Base-by-base conservation (phyloP, 2,113 vertebrate genomes). In the Corvus cornix region DNA sequence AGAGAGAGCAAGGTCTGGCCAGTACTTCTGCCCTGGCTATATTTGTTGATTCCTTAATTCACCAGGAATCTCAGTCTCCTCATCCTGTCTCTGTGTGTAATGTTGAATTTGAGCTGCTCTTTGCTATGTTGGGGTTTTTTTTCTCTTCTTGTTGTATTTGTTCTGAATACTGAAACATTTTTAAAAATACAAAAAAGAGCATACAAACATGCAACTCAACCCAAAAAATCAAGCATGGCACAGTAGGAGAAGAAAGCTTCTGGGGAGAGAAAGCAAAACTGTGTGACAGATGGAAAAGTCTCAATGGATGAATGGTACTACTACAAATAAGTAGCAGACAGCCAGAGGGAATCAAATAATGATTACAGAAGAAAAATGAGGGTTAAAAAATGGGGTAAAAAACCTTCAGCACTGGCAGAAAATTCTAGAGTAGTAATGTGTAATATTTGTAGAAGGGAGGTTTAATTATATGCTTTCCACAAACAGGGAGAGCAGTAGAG, bases 251-350 rank as follows among this genome's bases (percentile, higher is more conserved):
- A 96, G 95, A 97, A 97, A 98, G 97, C 97, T 98, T 97, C 98
- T 97, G 96, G 98, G 98, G 97, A 98, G 98, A 97, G 92, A 97
- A 97, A 98, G 96, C 91, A 97, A 97, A 98, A 97, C 98, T 98
- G 98, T 98, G 98, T 98, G 98, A 98, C 98, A 98, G 98, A 98
- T 98, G 98, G 98, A 98, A 99, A 99, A 98, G 97, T 98, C 98
- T 98, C 98, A 98, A 97, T 98, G 98, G 98, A 99, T 99, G 98
- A 98, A 99, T 98, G 97, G 97, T 98, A 97, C 97, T 97, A 98
- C 98, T 96, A 97, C 98, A 98, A 97, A 98, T 97, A 98, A 98
- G 95, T 96, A 98, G 97, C 97, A 98, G 97, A 97, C 97, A 97
- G 97, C 98, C 98, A 98, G 97, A 96, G 98, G 98, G 98, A 98